Evolutionary conservation across 2,888 invertebrate species (phyloP), one percentile per base, ranked within the genome.

Genomic region (Merodon equestris): DNA sequence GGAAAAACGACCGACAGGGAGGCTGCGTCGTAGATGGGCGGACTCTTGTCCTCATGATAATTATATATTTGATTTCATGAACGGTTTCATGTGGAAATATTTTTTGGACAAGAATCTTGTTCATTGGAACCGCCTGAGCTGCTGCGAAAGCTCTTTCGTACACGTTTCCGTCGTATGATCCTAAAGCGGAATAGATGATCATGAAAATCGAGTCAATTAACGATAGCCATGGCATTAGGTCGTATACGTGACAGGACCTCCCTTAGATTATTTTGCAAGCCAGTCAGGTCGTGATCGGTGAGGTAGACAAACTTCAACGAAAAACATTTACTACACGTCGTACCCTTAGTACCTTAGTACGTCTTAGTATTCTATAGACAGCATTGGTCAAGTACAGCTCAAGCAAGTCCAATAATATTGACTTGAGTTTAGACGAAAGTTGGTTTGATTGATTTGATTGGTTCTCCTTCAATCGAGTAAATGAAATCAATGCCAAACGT

Each of bases 131-230:
- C 88, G 95, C 94, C 87, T 93, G 91, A 0, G 96, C 95, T 82
- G 94, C 94, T 72, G 91, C 93, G 88, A 93, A 94, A 51, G 96
- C 91, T 14, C 94, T 91, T 85, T 96, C 94, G 88, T 96, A 96
- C n/a, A 96, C 96, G 83, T 94, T 93, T 0, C 96, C 96, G 89
- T 96, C 96, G 87, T 93, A 95, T 4, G 93, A 91, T 2, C 96
- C 96, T 9, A 96, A 88, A 0, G 94, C 92, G 0, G 95, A 96
- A 58, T 92, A 91, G 12, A 96, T 89, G 56, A 95, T 97, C 96
- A 42, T 93, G 90, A 47, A 96, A 91, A 87, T 97, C 97, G 87
- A 98, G 98, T 12, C 96, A 93, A 89, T 98, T 98, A 0, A 98
- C 97, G 19, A 98, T 90, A 0, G 95, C 94, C 0, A 98, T 94